phyloP scores from a whole-genome alignment of 2,113 vertebrate genomes.

The Tamias sibiricus region DNA sequence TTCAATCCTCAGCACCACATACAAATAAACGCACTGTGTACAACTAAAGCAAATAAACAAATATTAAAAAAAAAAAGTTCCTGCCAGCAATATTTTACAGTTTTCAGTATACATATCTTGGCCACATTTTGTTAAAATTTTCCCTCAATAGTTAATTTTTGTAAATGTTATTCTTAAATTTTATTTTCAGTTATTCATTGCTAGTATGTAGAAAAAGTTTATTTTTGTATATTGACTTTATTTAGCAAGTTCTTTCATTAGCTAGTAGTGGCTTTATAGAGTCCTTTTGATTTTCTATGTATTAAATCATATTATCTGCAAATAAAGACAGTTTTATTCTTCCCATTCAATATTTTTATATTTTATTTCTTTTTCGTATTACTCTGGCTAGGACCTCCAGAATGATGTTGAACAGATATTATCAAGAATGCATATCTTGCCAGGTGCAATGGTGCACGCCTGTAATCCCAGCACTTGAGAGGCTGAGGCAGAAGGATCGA shows the following conservation, averaged over 20 bases:
- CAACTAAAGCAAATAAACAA: no score
- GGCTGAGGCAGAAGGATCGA: no score
- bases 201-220: background rate
- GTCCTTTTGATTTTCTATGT: background rate
- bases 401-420: no score
- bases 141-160: background rate
- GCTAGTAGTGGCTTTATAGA: background rate
- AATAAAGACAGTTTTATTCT: background rate
- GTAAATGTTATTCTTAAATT: background rate
- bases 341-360: background rate
- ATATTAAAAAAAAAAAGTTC: no score
- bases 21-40: no score
- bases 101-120: no score
- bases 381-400: background rate
- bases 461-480: no score
- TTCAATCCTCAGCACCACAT: no score
- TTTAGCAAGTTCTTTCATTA: background rate
- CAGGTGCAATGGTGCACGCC: no score
- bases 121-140: no score
- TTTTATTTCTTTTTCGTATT: conserved; percentile 6
- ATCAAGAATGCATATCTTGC: no score
- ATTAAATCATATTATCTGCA: background rate
- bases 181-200: background rate
- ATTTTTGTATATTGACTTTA: background rate
- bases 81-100: no score